A percentile compares a stretch with the other conserved stretches of the same genome.
These are phyloP conservation scores for Fulmarus glacialis DNA, from an alignment of 2,113 vertebrate species.

Conservation along the genomic window DNA sequence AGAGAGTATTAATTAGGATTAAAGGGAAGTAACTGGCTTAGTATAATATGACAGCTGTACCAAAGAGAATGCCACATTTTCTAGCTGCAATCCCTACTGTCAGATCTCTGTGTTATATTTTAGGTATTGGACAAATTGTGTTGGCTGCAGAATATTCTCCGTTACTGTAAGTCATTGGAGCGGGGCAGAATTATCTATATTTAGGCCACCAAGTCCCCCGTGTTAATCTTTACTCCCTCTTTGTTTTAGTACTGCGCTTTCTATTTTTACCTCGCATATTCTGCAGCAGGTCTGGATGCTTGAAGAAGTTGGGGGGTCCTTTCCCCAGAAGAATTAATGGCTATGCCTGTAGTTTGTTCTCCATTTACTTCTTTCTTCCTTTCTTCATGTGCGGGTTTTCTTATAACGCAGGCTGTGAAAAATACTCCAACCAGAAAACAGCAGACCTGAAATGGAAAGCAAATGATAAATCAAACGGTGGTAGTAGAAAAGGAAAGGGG, in stretches of 20 bases:
- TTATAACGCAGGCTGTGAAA: not conserved
- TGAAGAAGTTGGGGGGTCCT: not conserved
- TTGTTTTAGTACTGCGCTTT: not conserved
- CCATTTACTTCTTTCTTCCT: not conserved
- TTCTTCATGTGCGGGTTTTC: not conserved
- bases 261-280: not conserved
- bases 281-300: not conserved
- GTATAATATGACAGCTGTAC: conserved; percentile 1
- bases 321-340: conserved; percentile 8
- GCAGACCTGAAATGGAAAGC: not conserved
- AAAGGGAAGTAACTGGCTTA: not conserved
- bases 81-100: not conserved
- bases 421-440: not conserved
- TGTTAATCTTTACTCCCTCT: not conserved
- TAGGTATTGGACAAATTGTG: conserved; percentile 37
- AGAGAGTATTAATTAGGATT: conserved; percentile 29
- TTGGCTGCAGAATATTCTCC: not conserved
- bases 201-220: conserved; percentile 20
- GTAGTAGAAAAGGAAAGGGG: not conserved
- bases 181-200: conserved; percentile 22
- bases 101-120: conserved; percentile 5
- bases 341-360: not conserved
- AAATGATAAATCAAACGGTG: not conserved
- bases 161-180: not conserved
- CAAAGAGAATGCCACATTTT: conserved; percentile 10